phyloP scores from a whole-genome alignment of 64 coral and sea anemone species.

The Trachythela sp. region DNA sequence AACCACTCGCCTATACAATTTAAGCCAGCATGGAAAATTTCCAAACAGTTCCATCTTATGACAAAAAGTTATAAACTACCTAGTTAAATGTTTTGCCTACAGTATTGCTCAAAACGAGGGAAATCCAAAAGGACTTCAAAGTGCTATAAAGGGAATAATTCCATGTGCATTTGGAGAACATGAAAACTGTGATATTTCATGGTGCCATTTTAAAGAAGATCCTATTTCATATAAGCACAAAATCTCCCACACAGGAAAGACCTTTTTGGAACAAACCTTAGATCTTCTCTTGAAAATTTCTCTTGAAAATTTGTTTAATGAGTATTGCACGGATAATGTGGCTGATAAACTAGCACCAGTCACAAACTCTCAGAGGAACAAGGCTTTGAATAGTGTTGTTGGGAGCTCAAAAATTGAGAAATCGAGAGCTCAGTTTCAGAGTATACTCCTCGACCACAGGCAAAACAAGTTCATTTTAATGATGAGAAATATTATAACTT shows the following conservation, averaged over 20 bases:
- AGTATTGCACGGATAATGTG: neutral
- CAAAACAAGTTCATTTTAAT: slow-evolving; percentile 15
- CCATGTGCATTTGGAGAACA: no score
- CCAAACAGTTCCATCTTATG: neutral
- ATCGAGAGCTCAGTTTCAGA: slow-evolving; percentile 17
- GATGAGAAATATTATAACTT: neutral
- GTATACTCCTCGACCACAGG: slow-evolving; percentile 10
- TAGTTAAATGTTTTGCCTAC: no score
- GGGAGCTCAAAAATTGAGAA: slow-evolving; percentile 19
- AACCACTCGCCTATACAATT: slow-evolving; percentile 37
- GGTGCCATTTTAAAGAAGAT: no score
- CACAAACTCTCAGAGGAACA: neutral
- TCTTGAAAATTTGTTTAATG: neutral
- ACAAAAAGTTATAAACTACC: no score
- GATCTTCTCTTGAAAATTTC: no score
- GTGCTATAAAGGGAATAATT: no score
- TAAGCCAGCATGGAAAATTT: slow-evolving; percentile 34
- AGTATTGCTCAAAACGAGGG: no score
- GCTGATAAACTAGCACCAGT: neutral
- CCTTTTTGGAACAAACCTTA: neutral
- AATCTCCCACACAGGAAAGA: neutral
- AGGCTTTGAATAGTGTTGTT: neutral
- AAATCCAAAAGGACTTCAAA: no score
- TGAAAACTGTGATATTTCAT: no score
- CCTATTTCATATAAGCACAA: no score